Conservation (phyloP, 2,113 vertebrate genomes). For the Carassius gibelio region DNA sequence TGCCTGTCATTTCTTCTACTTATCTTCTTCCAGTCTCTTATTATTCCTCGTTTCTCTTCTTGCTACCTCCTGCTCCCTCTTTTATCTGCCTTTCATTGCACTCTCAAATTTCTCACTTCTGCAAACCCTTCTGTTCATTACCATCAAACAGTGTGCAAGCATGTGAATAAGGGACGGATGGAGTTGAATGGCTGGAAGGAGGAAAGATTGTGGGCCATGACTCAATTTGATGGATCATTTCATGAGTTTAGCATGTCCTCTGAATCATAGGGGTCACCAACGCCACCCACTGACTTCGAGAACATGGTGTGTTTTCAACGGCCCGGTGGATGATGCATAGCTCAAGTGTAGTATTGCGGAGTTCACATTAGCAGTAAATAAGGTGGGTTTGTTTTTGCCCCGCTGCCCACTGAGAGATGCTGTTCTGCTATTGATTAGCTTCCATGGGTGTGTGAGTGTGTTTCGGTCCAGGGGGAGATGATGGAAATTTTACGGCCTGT, state of each 20-base stretch:
- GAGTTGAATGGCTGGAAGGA: neutral
- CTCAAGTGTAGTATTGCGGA: conserved; percentile 20
- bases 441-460: conserved; percentile 9
- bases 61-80: neutral
- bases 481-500: conserved; percentile 30
- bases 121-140: conserved; percentile 7
- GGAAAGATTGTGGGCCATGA: conserved; percentile 18
- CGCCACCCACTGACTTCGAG: neutral
- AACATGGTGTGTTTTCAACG: conserved; percentile 3
- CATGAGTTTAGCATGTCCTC: conserved; percentile 32
- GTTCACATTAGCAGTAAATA: conserved; percentile 43
- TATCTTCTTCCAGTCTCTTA: conserved; percentile 13
- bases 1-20: conserved; percentile 44
- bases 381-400: conserved; percentile 40
- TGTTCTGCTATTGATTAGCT: conserved; percentile 37
- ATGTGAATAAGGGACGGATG: neutral
- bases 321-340: conserved; percentile 22
- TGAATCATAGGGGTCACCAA: conserved; percentile 39
- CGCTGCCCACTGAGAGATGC: conserved; percentile 33
- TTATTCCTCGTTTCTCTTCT: neutral
- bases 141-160: conserved; percentile 4
- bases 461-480: neutral
- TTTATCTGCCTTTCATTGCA: neutral
- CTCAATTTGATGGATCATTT: conserved; percentile 24
- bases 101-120: conserved; percentile 50